These are phyloP conservation scores for Chesias legatella DNA, from an alignment of 2,888 invertebrate genomes.

Conservation along the genomic window DNA sequence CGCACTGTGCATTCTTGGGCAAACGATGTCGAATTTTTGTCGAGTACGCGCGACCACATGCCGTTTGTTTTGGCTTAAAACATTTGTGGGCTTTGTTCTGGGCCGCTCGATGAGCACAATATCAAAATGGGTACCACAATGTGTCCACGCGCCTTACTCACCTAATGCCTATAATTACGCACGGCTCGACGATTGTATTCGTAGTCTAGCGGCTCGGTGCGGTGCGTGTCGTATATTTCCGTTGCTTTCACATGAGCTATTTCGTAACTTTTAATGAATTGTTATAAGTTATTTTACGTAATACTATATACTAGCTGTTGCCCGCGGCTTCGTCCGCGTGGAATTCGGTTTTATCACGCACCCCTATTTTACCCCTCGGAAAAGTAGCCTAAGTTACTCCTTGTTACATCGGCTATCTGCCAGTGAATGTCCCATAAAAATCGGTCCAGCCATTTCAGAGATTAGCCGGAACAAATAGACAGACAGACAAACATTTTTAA, in stretches of 20 bases:
- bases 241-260: constrained; percentile 1
- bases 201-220: constrained; percentile 18
- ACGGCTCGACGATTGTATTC: constrained; percentile 18
- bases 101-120: constrained; percentile 12
- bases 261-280: no score
- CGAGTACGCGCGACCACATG: constrained; percentile 79
- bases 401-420: no score
- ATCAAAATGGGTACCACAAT: constrained; percentile 14
- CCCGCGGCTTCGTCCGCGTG: no score
- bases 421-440: no score
- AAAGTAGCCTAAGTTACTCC: no score
- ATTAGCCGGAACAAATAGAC: no score
- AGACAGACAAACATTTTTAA: no score
- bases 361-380: no score
- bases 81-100: constrained; percentile 28
- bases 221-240: constrained; percentile 3
- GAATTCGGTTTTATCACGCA: no score
- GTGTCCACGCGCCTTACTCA: constrained; percentile 14
- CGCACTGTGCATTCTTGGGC: constrained; percentile 79
- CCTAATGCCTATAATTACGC: constrained; percentile 27
- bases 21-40: constrained; percentile 80
- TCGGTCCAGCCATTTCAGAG: no score
- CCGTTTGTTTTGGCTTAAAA: constrained; percentile 74
- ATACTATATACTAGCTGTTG: no score
- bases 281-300: no score